Evolutionary conservation across 1,140 invertebrate species (phyloP).

Genomic region (Antheraea pernyi): DNA sequence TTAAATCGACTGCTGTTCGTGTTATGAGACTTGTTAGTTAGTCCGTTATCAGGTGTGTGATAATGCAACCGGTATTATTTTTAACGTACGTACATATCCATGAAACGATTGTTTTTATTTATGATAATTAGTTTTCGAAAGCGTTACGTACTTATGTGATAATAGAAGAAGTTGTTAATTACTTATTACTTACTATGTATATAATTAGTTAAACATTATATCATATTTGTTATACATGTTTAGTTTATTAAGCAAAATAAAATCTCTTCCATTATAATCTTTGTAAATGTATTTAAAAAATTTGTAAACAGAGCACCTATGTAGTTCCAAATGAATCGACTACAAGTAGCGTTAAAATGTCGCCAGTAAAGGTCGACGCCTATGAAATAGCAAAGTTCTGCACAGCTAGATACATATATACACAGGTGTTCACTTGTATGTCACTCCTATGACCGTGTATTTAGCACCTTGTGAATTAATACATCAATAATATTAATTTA

Average conservation of each 20-base stretch:
- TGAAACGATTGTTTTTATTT: slow-evolving; percentile 53
- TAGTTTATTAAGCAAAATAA: slow-evolving; percentile 29
- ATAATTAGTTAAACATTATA: slow-evolving; percentile 46
- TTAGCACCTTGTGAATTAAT: slow-evolving; percentile 3
- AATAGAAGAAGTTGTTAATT: slow-evolving; percentile 66
- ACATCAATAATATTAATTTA: not conserved
- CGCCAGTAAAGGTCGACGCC: not conserved
- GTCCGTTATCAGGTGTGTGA: slow-evolving; percentile 30
- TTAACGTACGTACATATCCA: slow-evolving; percentile 58
- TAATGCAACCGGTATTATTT: slow-evolving; percentile 57
- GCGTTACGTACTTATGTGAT: slow-evolving; percentile 76
- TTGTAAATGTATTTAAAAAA: slow-evolving; percentile 27
- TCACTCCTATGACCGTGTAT: not conserved
- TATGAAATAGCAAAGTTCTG: not conserved
- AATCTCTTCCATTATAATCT: slow-evolving; percentile 40
- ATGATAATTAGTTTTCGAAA: slow-evolving; percentile 46
- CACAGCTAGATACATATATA: not conserved
- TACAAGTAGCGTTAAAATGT: slow-evolving; percentile 12
- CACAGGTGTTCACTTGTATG: not conserved
- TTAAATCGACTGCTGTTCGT: slow-evolving; percentile 74
- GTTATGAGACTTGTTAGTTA: slow-evolving; percentile 59
- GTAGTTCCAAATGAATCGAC: slow-evolving; percentile 26
- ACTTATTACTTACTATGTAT: slow-evolving; percentile 65
- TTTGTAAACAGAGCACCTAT: slow-evolving; percentile 21
- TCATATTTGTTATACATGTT: slow-evolving; percentile 34